Evolutionary conservation across 30 jellyfish, hydroid and myxozoan genomes (phyloP).

Genomic region (Hydractinia echinata): DNA sequence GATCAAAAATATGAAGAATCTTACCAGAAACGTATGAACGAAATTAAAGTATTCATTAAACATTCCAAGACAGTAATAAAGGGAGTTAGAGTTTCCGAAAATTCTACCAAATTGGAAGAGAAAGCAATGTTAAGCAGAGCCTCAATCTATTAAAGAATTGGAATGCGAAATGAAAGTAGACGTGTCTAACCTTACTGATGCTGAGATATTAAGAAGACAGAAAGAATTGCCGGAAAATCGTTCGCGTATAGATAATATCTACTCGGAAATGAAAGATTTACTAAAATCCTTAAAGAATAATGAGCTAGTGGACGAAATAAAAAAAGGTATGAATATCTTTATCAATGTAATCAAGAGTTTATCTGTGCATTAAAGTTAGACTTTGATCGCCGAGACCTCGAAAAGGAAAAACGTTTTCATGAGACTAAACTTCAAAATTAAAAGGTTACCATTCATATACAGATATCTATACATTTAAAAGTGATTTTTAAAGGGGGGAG

Average conservation of each 20-base stretch:
- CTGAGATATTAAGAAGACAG: background rate
- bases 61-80: background rate
- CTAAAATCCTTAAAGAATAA: background rate
- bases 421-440: background rate
- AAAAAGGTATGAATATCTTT: background rate
- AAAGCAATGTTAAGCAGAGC: background rate
- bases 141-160: background rate
- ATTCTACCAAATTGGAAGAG: background rate
- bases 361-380: background rate
- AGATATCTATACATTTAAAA: background rate
- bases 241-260: background rate
- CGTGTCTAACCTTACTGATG: background rate
- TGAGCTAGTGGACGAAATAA: background rate
- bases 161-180: background rate
- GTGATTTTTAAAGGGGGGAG: background rate
- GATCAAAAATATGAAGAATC: background rate
- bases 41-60: background rate
- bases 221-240: background rate
- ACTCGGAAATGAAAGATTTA: background rate
- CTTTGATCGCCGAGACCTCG: background rate
- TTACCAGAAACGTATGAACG: background rate
- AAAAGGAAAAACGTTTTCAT: conserved; percentile 2
- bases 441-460: background rate
- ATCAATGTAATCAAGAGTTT: background rate
- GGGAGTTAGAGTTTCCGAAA: background rate